phyloP scores from a whole-genome alignment of 2,888 invertebrate species.

The Drosophila mettleri region DNA sequence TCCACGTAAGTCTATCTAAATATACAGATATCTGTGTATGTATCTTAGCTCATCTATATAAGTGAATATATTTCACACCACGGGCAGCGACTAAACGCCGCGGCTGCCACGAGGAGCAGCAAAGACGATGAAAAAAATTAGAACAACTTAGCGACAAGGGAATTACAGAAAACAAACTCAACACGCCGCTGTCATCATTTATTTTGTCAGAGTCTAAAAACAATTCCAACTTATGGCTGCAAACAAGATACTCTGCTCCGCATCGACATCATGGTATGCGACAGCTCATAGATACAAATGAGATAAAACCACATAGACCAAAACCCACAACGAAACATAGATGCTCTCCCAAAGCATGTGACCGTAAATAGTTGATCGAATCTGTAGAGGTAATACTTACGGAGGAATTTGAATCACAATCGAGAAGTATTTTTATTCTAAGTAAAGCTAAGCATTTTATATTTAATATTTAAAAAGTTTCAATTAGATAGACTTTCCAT shows the following conservation, averaged over 20 bases:
- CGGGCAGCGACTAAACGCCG: constrained; percentile 23
- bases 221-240: constrained; percentile 79
- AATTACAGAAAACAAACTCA: constrained; percentile 59
- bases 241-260: constrained; percentile 65
- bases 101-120: constrained; percentile 2
- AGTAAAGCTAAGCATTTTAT: background rate
- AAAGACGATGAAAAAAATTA: constrained; percentile 65
- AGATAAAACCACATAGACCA: constrained; percentile 35
- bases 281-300: constrained; percentile 65
- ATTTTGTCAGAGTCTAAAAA: constrained; percentile 75
- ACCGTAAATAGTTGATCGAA: background rate
- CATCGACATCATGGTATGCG: constrained; percentile 27
- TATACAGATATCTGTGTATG: background rate
- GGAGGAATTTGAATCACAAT: background rate
- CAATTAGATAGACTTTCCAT: background rate
- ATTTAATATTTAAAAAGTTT: constrained; percentile 1
- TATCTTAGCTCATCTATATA: constrained; percentile 67
- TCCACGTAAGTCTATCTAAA: background rate
- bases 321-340: constrained; percentile 29
- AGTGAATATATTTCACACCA: constrained; percentile 51
- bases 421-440: background rate
- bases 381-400: too few species aligned
- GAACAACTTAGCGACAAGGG: constrained; percentile 76
- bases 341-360: constrained; percentile 30
- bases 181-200: constrained; percentile 79